Base-by-base conservation (phyloP, 2,888 invertebrate genomes). In the Argynnis bischoffii region DNA sequence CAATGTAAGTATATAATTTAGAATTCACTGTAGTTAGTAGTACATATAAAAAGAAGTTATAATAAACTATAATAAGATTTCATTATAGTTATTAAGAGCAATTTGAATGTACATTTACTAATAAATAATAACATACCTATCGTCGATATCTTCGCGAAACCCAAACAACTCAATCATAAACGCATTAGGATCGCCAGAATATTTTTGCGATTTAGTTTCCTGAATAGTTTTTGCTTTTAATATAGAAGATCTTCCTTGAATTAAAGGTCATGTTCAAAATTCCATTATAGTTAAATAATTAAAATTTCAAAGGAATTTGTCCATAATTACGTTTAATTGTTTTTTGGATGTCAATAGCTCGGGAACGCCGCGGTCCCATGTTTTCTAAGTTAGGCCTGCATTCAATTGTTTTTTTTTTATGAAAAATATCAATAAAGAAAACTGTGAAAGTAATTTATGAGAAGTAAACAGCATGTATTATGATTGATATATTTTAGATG, bases 81-180 rank as follows among this genome's bases (percentile, higher is more conserved):
- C 11, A 41, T 11, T 41, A 11, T 41, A 41, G 35, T 11, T 41
- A 41, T 41, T 41, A 41, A 1, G 11, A 41, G 35, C 35, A 8
- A 41, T 41, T 41, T 41, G 35, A 8, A 41, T 11, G 8, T 41
- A 41, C 35, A 41, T 8, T 41, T 41, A 11, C 11, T 53, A 61
- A 31, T 51, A 16, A 35, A 48, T 60, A 48, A 13, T 31, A 2
- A 51, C 51, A 21, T 72, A 89, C 91, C 94, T 87, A 31, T 92
- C 88, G 75, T 95, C 94, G 64, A 94, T 86, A 61, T 90, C 89
- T 0, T 93, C 86, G 3, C 89, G 81, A 18, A 94, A 82, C 2
- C 93, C 94, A 74, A 94, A 94, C 18, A 95, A 78, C 79, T 95
- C 95, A 55, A 96, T 85, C 18, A 92, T 90, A 78, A 95, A 95